Evolutionary conservation across 2,113 vertebrate species (phyloP), one percentile per base, ranked within the genome.

Genomic region (Pygathrix nemaeus): DNA sequence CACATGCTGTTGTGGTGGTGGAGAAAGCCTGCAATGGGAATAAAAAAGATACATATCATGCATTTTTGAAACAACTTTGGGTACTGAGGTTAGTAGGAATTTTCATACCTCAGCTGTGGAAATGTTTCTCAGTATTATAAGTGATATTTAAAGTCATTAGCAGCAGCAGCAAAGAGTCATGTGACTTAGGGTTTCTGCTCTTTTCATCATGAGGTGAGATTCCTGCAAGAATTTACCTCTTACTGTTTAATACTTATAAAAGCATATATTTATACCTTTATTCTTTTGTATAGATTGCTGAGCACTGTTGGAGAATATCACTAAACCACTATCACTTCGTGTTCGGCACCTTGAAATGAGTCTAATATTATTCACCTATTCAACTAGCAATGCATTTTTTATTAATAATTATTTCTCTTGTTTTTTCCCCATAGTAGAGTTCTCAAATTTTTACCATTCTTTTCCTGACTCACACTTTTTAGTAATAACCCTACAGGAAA

Each of bases 1-100:
- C n/a, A 48, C 1, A 2, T 59, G 83, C 35, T 55, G 40, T 50
- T 27, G 38, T 35, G 43, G 40, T 61, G 92, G 48, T 38, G 21
- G 10, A 84, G 79, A 90, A 92, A 87, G 64, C 48, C 96, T 97
- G 61, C 20, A 61, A 40, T 45, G 83, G 32, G 48, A 92, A 78
- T 86, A 11, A 43, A 94, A 70, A 90, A 70, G 32, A 90, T 76
- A 88, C 14, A 80, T 16, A 73, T 35, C 11, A 68, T 23, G 8
- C 32, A 48, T 88, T 48, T 91, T 85, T 43, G 17, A 96, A 90
- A 61, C 6, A 48, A 88, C 16, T 8, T 43, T 82, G 68, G 2
- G 12, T 59, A 32, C 38, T 59, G 25, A 52, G 16, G 1, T 35
- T 79, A 57, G 32, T 38, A 78, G 72, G 50, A 72, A 38, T n/a